Evolutionary conservation across 2,797 vertebrate genomes (phyloP), one percentile per base, ranked within the genome.

Genomic region (Xenentodon cancila): DNA sequence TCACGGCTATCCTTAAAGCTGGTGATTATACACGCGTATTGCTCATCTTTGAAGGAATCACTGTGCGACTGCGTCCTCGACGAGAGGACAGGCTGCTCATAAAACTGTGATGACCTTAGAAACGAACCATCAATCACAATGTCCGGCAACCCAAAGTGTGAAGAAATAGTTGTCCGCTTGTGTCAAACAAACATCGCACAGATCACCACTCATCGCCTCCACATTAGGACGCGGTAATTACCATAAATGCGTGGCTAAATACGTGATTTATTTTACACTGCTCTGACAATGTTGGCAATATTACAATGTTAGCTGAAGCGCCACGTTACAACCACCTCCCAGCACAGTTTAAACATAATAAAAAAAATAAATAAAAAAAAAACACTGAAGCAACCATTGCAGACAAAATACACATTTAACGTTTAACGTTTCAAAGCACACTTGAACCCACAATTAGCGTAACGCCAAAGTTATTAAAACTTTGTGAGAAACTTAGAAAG

Each of bases 291-390:
- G 34, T 21, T 71, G 78, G 70, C 21, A 82, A 73, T 73, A 75
- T 81, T 53, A 61, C 66, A 72, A 69, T 60, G 83, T 64, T 60
- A 64, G 34, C 71, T 30, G 11, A 79, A 53, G 79, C 86, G 88
- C 90, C 87, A 91, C 88, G 91, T 90, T 89, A 85, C 51, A 85
- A 57, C 53, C 71, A 62, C 79, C 53, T 59, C 69, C 59, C 58
- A 49, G 17, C 15, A 27, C 20, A 20, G 45, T 7, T 49, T 52
- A n/a, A n/a, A n/a, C n/a, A n/a, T n/a, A n/a, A n/a, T n/a, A n/a
- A n/a, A n/a, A n/a, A n/a, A n/a, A n/a, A n/a, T n/a, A n/a, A n/a
- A n/a, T 13, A 27, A 8, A 60, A 43, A 37, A 65, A 61, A 57
- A 0, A 52, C n/a, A 25, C 19, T 7, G 3, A 7, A 57, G 6